These are phyloP conservation scores for Chrysemys picta DNA, from an alignment of 2,113 vertebrate genomes.

Conservation along the genomic window DNA sequence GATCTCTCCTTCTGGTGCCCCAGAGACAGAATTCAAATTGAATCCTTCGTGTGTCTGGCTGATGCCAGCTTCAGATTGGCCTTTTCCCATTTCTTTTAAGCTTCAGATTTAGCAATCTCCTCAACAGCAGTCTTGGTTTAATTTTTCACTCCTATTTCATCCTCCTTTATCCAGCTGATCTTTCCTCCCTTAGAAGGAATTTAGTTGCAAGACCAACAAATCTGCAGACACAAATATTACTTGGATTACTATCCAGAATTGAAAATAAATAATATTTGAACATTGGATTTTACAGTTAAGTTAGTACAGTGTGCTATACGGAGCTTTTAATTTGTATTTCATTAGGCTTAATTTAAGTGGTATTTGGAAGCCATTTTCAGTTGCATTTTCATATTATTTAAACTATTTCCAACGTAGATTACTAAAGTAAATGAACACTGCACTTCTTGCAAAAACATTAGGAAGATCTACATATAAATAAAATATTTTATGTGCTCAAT, in stretches of 20 bases:
- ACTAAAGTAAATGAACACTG: not conserved
- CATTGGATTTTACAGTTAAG: conserved; percentile 12
- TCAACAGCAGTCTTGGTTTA: conserved; percentile 32
- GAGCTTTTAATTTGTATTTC: conserved; percentile 17
- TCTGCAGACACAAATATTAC: not conserved
- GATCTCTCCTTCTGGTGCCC: conserved; percentile 62
- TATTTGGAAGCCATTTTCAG: not conserved
- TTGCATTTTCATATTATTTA: conserved; percentile 42
- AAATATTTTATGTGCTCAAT: not conserved
- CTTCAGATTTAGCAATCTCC: conserved; percentile 10
- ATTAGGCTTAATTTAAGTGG: conserved; percentile 38
- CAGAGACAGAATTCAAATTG: conserved; percentile 60
- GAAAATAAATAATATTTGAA: not conserved
- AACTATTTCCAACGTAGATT: conserved; percentile 2
- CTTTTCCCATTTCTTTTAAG: conserved; percentile 60
- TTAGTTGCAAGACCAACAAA: not conserved
- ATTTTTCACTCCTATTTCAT: not conserved
- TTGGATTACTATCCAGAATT: not conserved
- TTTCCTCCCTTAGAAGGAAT: not conserved
- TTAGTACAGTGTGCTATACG: not conserved
- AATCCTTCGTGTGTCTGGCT: conserved; percentile 61
- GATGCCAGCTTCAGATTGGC: conserved; percentile 57
- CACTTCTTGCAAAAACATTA: conserved; percentile 6
- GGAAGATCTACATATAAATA: not conserved
- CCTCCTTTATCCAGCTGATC: not conserved